phyloP scores from a whole-genome alignment of 2,113 vertebrate genomes.

The Onychostruthus taczanowskii region DNA sequence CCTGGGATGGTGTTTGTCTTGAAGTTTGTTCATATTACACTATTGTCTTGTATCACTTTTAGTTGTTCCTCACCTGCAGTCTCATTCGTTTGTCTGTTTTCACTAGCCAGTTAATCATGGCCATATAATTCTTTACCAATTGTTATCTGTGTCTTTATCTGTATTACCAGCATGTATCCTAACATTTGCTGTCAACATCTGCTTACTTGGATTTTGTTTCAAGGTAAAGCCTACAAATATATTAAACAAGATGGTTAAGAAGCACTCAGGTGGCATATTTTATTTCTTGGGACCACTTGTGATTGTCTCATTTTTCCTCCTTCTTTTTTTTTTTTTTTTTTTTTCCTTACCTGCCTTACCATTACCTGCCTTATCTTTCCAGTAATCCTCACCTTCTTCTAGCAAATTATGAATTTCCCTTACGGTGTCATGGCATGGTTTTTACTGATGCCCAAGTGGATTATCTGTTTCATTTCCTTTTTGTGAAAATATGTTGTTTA shows the following conservation, averaged over 20 bases:
- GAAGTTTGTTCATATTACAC: neutral
- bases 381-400: neutral
- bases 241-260: neutral
- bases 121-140: neutral
- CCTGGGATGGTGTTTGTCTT: neutral
- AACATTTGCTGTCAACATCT: accelerated
- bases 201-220: neutral
- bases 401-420: neutral
- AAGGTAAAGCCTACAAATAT: neutral
- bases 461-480: neutral
- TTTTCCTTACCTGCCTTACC: neutral
- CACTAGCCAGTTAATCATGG: neutral
- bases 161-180: neutral
- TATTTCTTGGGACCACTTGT: neutral
- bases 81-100: neutral
- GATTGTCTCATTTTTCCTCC: neutral
- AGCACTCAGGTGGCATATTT: neutral
- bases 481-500: neutral
- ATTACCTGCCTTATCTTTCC: neutral
- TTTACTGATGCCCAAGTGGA: neutral
- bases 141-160: neutral
- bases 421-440: neutral
- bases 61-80: neutral
- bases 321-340: neutral
- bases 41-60: neutral